Evolutionary conservation across 2,888 invertebrate species (phyloP).

Genomic region (Napeogenes sylphis): DNA sequence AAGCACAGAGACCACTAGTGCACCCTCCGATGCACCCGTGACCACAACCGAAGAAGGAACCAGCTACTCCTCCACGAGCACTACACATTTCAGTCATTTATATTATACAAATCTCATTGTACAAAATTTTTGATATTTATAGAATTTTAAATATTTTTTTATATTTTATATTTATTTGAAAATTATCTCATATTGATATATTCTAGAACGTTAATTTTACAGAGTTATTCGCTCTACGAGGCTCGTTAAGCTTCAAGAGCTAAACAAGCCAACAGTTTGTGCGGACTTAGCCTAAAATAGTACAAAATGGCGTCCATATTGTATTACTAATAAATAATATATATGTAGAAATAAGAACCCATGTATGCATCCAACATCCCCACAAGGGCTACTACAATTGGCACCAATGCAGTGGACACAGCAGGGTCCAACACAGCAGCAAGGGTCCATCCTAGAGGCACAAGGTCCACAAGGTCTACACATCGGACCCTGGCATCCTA

Average conservation of each 20-base stretch:
- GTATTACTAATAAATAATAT: background rate
- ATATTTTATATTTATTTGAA: too few species aligned
- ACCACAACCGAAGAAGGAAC: constrained; percentile 62
- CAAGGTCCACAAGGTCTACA: constrained; percentile 52
- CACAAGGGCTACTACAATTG: constrained; percentile 48
- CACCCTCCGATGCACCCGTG: constrained; percentile 68
- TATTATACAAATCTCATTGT: background rate
- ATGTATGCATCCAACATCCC: constrained; percentile 51
- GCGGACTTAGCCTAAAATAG: too few species aligned
- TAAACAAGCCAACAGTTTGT: too few species aligned
- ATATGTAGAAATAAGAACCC: constrained; percentile 40
- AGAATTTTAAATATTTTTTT: too few species aligned
- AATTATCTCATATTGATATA: too few species aligned
- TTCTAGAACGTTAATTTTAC: too few species aligned
- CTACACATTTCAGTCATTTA: constrained; percentile 34
- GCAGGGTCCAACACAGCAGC: constrained; percentile 46
- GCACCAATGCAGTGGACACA: constrained; percentile 51
- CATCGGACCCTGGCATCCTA: constrained; percentile 61
- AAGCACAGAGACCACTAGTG: constrained; percentile 54
- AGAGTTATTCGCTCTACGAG: too few species aligned
- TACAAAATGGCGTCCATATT: too few species aligned
- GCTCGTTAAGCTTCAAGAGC: too few species aligned
- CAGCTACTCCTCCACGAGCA: constrained; percentile 57
- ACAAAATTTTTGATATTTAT: too few species aligned
- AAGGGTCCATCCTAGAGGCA: constrained; percentile 39